A percentile compares a stretch with the other conserved stretches of the same genome.
Conservation (phyloP, 2,888 invertebrate genomes). For the Drosophila paucipuncta region DNA sequence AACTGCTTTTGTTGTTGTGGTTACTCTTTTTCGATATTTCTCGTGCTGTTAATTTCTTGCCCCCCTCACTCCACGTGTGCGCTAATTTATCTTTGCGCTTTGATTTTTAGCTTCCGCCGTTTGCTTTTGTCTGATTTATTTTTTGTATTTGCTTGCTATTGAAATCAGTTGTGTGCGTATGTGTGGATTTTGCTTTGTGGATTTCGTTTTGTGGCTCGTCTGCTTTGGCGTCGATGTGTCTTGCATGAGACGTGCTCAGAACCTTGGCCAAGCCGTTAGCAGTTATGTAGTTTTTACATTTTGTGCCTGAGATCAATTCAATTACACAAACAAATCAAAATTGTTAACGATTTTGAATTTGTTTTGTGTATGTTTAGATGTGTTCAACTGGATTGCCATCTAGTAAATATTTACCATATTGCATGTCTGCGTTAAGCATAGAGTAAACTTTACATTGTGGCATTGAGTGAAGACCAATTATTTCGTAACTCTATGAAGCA, state of each 20-base stretch:
- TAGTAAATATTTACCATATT: slow-evolving; percentile 39
- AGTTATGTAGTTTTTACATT: slow-evolving; percentile 20
- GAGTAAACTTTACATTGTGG: slow-evolving; percentile 21
- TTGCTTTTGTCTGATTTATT: slow-evolving; percentile 31
- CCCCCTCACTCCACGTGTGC: slow-evolving; percentile 24
- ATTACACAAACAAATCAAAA: slow-evolving; percentile 43
- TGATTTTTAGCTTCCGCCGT: slow-evolving; percentile 41
- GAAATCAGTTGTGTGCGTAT: background rate
- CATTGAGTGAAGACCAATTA: slow-evolving; percentile 37
- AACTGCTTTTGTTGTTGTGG: background rate
- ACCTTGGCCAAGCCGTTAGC: slow-evolving; percentile 44
- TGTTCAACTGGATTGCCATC: slow-evolving; percentile 22
- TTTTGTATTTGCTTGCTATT: slow-evolving; percentile 30
- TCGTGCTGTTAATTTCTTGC: slow-evolving; percentile 26
- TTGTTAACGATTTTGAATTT: slow-evolving; percentile 24
- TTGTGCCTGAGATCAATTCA: slow-evolving; percentile 31
- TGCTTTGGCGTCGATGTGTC: slow-evolving; percentile 61
- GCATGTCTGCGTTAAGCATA: slow-evolving; percentile 24
- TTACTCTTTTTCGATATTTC: background rate
- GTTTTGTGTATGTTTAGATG: slow-evolving; percentile 15
- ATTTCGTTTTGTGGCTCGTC: slow-evolving; percentile 23
- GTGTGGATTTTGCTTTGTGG: slow-evolving; percentile 20
- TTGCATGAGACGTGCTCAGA: slow-evolving; percentile 48
- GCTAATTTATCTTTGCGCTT: slow-evolving; percentile 32
- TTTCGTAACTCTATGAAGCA: slow-evolving; percentile 31